Percentiles rank a stretch among this genome's conserved stretches.
Evolutionary conservation across 1,140 invertebrate species (phyloP).

Genomic region (Drosophila simulans): DNA sequence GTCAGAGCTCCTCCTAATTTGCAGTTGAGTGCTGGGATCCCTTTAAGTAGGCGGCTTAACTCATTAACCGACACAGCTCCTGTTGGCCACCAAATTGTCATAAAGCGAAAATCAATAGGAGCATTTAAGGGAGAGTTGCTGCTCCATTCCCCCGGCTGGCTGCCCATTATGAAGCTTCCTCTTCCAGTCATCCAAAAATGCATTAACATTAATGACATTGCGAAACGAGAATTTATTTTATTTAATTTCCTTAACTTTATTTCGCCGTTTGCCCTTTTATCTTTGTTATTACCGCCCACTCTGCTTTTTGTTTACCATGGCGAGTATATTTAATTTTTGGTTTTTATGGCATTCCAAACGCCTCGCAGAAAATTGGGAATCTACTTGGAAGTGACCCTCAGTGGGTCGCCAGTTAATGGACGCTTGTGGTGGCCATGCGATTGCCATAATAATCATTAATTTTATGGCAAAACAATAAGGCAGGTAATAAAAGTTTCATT

Average conservation of each 20-base stretch:
- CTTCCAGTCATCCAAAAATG: conserved; percentile 28
- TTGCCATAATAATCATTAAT: conserved; percentile 83
- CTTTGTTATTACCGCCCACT: conserved; percentile 38
- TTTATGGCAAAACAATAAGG: conserved; percentile 82
- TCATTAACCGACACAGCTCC: conserved; percentile 44
- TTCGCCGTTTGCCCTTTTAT: conserved; percentile 38
- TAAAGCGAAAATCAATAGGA: conserved; percentile 70
- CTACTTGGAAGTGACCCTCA: conserved; percentile 39
- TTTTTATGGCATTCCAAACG: conserved; percentile 67
- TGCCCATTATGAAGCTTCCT: conserved; percentile 34
- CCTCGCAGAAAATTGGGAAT: conserved; percentile 44
- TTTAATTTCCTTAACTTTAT: conserved; percentile 72
- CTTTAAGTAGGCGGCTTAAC: conserved; percentile 28
- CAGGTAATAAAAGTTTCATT: conserved; percentile 83
- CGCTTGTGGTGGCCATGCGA: conserved; percentile 69
- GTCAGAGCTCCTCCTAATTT: background rate
- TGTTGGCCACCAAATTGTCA: conserved; percentile 59
- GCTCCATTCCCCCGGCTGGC: no score
- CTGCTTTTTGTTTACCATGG: conserved; percentile 43
- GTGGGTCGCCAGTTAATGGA: conserved; percentile 63
- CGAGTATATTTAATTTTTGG: conserved; percentile 73
- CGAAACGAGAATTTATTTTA: conserved; percentile 75
- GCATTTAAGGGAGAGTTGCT: conserved; percentile 43
- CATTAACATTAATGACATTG: conserved; percentile 78
- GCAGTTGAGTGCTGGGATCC: conserved; percentile 9